Evolutionary conservation across 2,797 vertebrate species (phyloP), one percentile per base, ranked within the genome.

Genomic region (Chelidonichthys spinosus): DNA sequence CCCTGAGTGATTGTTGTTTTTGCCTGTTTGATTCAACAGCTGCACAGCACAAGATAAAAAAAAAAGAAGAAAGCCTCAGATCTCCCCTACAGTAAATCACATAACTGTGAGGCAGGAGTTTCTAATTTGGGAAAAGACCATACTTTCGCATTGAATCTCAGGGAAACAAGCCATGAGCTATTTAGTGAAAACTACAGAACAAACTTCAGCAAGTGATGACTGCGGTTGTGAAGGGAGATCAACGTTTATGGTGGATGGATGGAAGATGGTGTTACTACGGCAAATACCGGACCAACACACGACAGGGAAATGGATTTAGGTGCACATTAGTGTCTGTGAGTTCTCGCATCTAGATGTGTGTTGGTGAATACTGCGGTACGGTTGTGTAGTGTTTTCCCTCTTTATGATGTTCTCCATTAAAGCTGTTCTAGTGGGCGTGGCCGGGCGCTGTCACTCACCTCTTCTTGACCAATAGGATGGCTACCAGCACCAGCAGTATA

Each of bases 391-490:
- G 10, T 70, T 70, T 63, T n/a, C 13, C 33, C 40, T 64, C 35
- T 42, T 65, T 15, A 1, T 54, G 5, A 35, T 63, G 63, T 32
- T 54, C 50, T 42, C 62, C n/a, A 35, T 76, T n/a, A 43, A 59
- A 36, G 55, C 18, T 59, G 50, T 49, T 63, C 64, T 8, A 47
- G 33, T 6, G 37, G 25, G 43, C 15, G 13, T 13, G 33, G 2
- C 66, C 42, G 32, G 9, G 8, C 25, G 18, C 32, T 44, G 52
- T 79, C 83, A 89, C 96, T 95, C 95, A 99, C 98, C 98, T 98
- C 88, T 98, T 99, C 94, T 99, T 99, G 73, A 99, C 96, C 74
- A 99, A 91, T 84, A 99, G 90, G 92, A 99, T 84, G 89, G 97
- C 96, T 84, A 99, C 96, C 43, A 99, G 96, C 80, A 99, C 96